phyloP scores from a whole-genome alignment of 2,888 invertebrate species.

The Desoria tigrina region DNA sequence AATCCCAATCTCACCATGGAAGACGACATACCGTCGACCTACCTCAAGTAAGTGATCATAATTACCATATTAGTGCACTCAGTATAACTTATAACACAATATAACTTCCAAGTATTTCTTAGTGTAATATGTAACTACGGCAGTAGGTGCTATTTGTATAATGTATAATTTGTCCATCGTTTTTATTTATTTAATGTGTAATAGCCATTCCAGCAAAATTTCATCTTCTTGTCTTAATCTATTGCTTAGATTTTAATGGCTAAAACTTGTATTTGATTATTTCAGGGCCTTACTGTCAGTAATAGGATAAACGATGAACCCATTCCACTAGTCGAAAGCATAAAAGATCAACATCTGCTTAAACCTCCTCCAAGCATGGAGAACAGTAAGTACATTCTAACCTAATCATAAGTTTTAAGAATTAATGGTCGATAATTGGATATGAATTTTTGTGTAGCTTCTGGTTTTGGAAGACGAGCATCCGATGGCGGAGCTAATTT shows the following conservation, averaged over 20 bases:
- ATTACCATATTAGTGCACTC: not conserved
- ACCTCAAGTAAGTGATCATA: slow-evolving; percentile 45
- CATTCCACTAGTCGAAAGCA: slow-evolving; percentile 60
- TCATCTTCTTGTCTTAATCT: too few relatives aligned
- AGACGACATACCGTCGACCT: slow-evolving; percentile 53
- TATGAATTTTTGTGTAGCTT: slow-evolving; percentile 59
- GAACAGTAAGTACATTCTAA: slow-evolving; percentile 69
- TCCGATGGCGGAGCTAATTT: slow-evolving; percentile 95
- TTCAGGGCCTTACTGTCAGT: slow-evolving; percentile 51
- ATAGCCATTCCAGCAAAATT: too few relatives aligned
- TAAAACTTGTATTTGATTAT: not conserved
- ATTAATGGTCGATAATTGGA: too few relatives aligned
- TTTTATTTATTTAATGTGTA: too few relatives aligned
- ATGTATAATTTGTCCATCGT: too few relatives aligned
- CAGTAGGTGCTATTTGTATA: not conserved
- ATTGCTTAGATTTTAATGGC: too few relatives aligned
- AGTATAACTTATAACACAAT: not conserved
- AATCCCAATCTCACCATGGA: slow-evolving; percentile 51
- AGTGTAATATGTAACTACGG: not conserved
- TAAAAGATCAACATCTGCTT: slow-evolving; percentile 88
- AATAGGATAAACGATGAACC: slow-evolving; percentile 42
- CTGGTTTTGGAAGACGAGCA: slow-evolving; percentile 83
- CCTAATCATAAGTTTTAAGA: too few relatives aligned
- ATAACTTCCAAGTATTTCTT: too few relatives aligned
- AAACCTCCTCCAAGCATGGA: slow-evolving; percentile 68